These are phyloP conservation scores for Gonocerus acuteangulatus DNA, from an alignment of 2,888 invertebrate genomes.

Conservation along the genomic window DNA sequence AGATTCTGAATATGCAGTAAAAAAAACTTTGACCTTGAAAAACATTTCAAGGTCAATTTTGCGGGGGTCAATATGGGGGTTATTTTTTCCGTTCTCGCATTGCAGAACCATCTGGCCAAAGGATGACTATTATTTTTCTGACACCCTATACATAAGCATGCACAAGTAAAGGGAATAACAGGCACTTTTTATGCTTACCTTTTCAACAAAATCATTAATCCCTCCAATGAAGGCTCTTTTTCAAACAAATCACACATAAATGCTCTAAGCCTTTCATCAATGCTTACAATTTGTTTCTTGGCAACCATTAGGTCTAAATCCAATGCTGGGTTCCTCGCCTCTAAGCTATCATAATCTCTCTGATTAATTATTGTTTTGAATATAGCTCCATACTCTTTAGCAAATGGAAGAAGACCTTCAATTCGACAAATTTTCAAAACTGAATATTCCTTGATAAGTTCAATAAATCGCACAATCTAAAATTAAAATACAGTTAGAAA, in stretches of 20 bases:
- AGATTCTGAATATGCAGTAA: too few species aligned
- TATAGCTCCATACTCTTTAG: not conserved
- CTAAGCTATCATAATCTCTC: not conserved
- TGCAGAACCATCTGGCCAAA: too few species aligned
- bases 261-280: not conserved
- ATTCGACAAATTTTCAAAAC: not conserved
- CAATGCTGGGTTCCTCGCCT: not conserved
- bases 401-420: not conserved
- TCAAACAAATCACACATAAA: not conserved
- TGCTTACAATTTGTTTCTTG: not conserved
- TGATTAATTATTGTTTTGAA: not conserved
- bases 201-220: not conserved
- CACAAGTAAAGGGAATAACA: too few species aligned
- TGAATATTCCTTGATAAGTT: not conserved
- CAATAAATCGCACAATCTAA: not conserved
- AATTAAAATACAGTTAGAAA: too few species aligned
- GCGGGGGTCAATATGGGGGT: too few species aligned
- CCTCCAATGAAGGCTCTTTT: conserved; percentile 1
- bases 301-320: not conserved
- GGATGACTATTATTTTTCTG: too few species aligned
- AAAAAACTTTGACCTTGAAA: too few species aligned
- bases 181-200: not conserved
- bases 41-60: too few species aligned
- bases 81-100: too few species aligned
- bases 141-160: too few species aligned